These are phyloP conservation scores for Petrolisthes manimaculis DNA, from an alignment of 2,888 invertebrate genomes.

Conservation along the genomic window DNA sequence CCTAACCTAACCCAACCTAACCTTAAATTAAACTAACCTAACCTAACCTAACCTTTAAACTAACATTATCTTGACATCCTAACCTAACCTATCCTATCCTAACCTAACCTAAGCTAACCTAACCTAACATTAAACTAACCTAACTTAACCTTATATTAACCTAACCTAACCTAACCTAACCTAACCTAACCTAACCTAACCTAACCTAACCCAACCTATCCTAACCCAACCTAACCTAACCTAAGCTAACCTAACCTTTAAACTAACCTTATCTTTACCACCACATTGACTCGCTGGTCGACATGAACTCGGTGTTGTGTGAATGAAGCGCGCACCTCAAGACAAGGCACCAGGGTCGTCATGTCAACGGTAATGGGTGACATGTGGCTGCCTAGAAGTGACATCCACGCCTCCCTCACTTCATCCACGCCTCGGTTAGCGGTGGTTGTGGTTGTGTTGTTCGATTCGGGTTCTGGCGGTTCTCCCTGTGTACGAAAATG, in stretches of 20 bases:
- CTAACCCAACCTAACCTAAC: background rate
- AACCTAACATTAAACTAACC: too few species aligned
- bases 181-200: background rate
- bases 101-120: too few species aligned
- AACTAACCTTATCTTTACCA: conserved; percentile 45
- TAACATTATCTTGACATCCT: too few species aligned
- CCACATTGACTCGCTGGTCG: conserved; percentile 38
- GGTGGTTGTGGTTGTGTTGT: background rate
- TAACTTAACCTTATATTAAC: too few species aligned
- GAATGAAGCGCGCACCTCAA: conserved; percentile 59
- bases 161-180: too few species aligned
- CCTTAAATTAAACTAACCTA: too few species aligned
- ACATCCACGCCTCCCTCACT: conserved; percentile 44
- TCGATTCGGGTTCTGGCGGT: conserved; percentile 40
- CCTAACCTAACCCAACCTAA: too few species aligned
- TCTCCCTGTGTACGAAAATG: conserved; percentile 31
- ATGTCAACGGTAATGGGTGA: conserved; percentile 56
- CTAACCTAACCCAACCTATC: too few species aligned
- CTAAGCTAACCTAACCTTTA: too few species aligned
- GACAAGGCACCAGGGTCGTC: conserved; percentile 57
- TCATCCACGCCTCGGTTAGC: background rate
- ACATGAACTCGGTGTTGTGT: conserved; percentile 37
- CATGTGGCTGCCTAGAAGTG: conserved; percentile 30
- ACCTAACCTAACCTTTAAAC: too few species aligned
- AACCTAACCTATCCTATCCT: too few species aligned